A percentile compares a stretch with the other conserved stretches of the same genome.
Conservation (phyloP, 1,140 invertebrate genomes). For the Drosophila bifasciata region DNA sequence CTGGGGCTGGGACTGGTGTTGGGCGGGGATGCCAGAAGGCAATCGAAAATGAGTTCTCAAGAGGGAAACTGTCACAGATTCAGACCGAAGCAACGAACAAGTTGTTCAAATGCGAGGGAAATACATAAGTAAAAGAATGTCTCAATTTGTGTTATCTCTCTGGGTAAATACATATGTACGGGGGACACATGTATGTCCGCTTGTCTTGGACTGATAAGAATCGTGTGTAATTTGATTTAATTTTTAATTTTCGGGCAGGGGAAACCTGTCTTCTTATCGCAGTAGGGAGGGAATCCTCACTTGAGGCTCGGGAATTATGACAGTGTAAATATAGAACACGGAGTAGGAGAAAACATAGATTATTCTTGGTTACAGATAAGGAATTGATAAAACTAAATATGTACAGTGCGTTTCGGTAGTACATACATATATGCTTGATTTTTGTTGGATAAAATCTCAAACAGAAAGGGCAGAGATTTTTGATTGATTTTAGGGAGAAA, state of each 20-base stretch:
- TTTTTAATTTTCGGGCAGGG: not conserved
- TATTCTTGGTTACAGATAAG: slow-evolving; percentile 15
- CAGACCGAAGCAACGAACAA: slow-evolving; percentile 12
- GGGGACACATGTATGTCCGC: slow-evolving; percentile 2
- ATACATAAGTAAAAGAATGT: slow-evolving; percentile 16
- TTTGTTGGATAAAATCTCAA: no score
- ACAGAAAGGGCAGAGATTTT: no score
- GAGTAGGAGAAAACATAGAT: slow-evolving; percentile 1
- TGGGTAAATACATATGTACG: not conserved
- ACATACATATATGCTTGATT: no score
- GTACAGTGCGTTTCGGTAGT: no score
- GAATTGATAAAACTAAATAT: no score
- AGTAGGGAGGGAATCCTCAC: not conserved
- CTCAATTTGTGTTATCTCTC: slow-evolving; percentile 32
- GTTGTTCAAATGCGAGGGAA: slow-evolving; percentile 4
- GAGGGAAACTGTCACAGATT: slow-evolving; percentile 25
- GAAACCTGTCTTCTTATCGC: not conserved
- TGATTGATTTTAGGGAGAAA: no score
- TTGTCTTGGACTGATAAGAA: slow-evolving; percentile 14
- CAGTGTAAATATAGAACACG: slow-evolving; percentile 32
- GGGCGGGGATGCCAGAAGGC: slow-evolving; percentile 2
- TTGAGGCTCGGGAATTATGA: slow-evolving; percentile 16
- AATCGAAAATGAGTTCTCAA: slow-evolving; percentile 41
- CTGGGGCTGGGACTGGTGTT: slow-evolving; percentile 6
- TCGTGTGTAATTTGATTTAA: slow-evolving; percentile 10